Evolutionary conservation across 2,113 vertebrate genomes (phyloP), one percentile per base, ranked within the genome.

Genomic region (Megaceryle torquata): DNA sequence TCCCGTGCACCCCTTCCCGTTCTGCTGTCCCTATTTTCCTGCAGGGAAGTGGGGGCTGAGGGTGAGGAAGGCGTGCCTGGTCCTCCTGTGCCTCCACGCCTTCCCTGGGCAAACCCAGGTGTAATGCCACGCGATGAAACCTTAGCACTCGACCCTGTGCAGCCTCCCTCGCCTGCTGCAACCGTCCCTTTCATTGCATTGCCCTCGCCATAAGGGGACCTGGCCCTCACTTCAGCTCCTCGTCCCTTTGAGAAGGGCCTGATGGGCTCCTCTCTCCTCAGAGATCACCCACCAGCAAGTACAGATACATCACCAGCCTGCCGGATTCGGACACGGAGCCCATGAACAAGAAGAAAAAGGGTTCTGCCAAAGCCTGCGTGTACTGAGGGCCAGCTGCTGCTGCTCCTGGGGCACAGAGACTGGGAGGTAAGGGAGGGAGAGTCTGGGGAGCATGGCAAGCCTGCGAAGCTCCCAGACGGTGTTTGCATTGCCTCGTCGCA

Each of bases 381-480:
- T 96, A 95, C 89, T 97, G 93, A 97, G 21, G n/a, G 48, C 17
- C 0, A 4, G 6, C 64, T 3, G 19, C 18, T 1, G 9, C 59
- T 6, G 50, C 72, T 57, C 56, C n/a, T 2, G 61, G 84, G 43
- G 16, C 35, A 3, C 4, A 2, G 51, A 9, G 33, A 24, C 0
- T 9, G 37, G 77, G 53, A 91, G 96, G 96, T 96, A 50, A 91
- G 87, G 28, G 6, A 89, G 72, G 24, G 5, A 54, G 11, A 7
- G 5, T 17, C 41, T 31, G 5, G 31, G 82, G 59, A 24, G 5
- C 1, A 1, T 28, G 11, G 31, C 44, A 11, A 14, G 8, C 15
- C 3, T 44, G 33, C 0, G 2, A 51, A 71, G 22, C 48, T 59
- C 76, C 10, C 0, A 1, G 21, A 1, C 15, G 20, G 12, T 39